Conservation (phyloP, 2,888 invertebrate genomes). For the Eristalis intricaria region DNA sequence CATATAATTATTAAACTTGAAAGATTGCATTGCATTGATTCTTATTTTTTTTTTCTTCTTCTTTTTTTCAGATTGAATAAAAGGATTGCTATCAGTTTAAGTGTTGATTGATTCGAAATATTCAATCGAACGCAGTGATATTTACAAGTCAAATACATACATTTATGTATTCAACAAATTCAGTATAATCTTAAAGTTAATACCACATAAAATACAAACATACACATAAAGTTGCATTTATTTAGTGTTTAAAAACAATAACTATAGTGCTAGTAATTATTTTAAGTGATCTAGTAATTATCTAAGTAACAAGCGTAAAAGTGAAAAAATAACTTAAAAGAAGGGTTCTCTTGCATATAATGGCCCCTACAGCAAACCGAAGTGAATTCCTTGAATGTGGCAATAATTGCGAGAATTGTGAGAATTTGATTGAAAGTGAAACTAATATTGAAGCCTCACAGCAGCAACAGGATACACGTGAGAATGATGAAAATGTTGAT, state of each 20-base stretch:
- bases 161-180: not conserved
- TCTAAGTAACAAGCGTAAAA: too few relatives aligned
- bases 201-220: not conserved
- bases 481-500: conserved; percentile 62
- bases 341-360: conserved; percentile 77
- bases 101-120: conserved; percentile 8
- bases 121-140: conserved; percentile 33
- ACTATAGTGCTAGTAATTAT: conserved; percentile 32
- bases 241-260: conserved; percentile 44
- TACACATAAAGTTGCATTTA: conserved; percentile 55
- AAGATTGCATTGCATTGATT: not conserved
- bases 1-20: not conserved
- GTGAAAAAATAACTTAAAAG: conserved; percentile 31
- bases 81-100: conserved; percentile 35
- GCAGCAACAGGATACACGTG: conserved; percentile 58
- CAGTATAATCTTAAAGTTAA: conserved; percentile 5
- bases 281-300: too few relatives aligned
- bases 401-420: conserved; percentile 70
- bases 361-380: conserved; percentile 81
- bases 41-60: not conserved
- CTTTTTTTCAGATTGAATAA: conserved; percentile 49
- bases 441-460: conserved; percentile 58
- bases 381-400: conserved; percentile 78
- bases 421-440: conserved; percentile 62
- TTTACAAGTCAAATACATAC: conserved; percentile 4